Evolutionary conservation across 1,140 invertebrate genomes (phyloP), one percentile per base, ranked within the genome.

Genomic region (Hestina assimilis): DNA sequence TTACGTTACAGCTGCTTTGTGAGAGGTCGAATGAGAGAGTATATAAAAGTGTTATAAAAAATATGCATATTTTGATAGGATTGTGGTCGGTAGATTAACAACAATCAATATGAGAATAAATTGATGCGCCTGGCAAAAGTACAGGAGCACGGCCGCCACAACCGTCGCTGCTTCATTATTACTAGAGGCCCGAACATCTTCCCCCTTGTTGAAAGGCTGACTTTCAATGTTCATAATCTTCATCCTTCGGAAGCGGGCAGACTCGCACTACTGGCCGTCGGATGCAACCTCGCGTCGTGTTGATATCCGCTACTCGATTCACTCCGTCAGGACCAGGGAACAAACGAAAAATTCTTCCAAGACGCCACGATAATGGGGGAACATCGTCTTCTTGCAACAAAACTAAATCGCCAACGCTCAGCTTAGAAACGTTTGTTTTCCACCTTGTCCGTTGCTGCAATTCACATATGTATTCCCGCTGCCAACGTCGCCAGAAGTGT

Each of bases 401-500:
- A 4, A 52, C 35, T 38, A 52, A 31, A 23, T 52, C 35, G 15
- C 35, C 50, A 19, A 52, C 15, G 6, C 42, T 23, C n/a, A 52
- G 24, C 15, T 26, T 19, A 8, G 35, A n/a, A n/a, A n/a, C 24
- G n/a, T 20, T 14, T 42, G 14, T 4, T 21, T 31, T 41, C 50
- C 50, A 52, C 29, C 42, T 52, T 12, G 1, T 11, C 35, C 51
- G 26, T 11, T 54, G 40, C 23, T 43, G 51, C 15, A 45, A 19
- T 33, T 43, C 51, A 15, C 41, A 3, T 3, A 54, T 31, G 20
- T 54, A 45, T 35, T 54, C 51, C 24, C 33, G 35, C 24, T 42
- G 48, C 48, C 48, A 51, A 31, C 50, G 50, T 19, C 20, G 23
- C 50, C 50, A 53, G 26, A 53, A 53, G 15, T 54, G 51, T 20